phyloP scores from a whole-genome alignment of 2,888 invertebrate genomes.

The Hypolimnas misippus region DNA sequence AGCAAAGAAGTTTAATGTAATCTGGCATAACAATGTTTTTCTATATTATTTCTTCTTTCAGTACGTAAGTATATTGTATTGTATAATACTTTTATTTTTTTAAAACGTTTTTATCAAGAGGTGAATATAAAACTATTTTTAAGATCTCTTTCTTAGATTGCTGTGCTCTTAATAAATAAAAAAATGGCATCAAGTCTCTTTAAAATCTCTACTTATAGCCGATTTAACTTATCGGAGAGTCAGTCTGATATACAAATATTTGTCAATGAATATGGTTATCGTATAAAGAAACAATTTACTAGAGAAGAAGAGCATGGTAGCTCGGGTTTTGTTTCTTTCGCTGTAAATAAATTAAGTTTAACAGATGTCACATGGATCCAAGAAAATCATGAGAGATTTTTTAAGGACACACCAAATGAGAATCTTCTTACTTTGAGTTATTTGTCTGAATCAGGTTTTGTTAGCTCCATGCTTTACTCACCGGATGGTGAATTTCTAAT shows the following conservation, averaged over 20 bases:
- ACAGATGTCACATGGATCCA: constrained; percentile 57
- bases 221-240: constrained; percentile 56
- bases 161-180: too few relatives aligned
- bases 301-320: constrained; percentile 49
- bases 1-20: too few relatives aligned
- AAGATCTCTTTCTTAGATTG: too few relatives aligned
- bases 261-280: constrained; percentile 58
- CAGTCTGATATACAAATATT: constrained; percentile 63
- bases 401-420: constrained; percentile 62
- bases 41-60: too few relatives aligned
- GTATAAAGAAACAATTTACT: constrained; percentile 54
- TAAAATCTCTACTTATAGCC: constrained; percentile 55
- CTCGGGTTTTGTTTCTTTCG: constrained; percentile 60
- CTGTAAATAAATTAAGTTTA: constrained; percentile 50
- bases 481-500: constrained; percentile 70
- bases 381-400: constrained; percentile 62
- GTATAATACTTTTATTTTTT: too few relatives aligned
- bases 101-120: too few relatives aligned
- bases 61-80: too few relatives aligned
- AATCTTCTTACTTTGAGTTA: constrained; percentile 52
- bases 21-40: too few relatives aligned
- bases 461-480: constrained; percentile 66
- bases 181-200: constrained; percentile 50
- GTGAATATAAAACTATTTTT: too few relatives aligned
- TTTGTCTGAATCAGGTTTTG: constrained; percentile 62